Conservation (phyloP, 2,797 vertebrate species). For the Taenioides sp. region DNA sequence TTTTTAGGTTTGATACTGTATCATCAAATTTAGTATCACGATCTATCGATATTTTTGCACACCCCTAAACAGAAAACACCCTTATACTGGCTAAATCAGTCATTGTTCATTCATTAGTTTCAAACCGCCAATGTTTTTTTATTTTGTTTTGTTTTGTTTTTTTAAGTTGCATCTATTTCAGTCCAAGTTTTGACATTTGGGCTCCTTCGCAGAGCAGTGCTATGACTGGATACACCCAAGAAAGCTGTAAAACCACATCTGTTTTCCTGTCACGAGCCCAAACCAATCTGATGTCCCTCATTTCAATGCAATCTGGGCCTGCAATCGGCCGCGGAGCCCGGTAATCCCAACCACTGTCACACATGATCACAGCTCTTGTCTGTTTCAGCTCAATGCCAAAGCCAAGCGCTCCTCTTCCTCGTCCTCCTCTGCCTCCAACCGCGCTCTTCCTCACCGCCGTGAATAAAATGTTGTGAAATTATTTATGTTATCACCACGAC, state of each 20-base stretch:
- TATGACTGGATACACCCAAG: not conserved
- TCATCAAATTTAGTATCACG: too few species aligned
- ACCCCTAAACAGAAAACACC: too few species aligned
- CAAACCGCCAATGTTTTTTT: not conserved
- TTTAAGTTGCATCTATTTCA: not conserved
- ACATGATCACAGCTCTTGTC: constrained; percentile 51
- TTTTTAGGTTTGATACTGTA: too few species aligned
- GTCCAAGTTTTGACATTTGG: not conserved
- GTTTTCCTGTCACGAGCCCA: constrained; percentile 48
- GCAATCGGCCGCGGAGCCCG: constrained; percentile 50
- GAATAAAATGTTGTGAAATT: constrained; percentile 65
- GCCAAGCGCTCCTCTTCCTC: constrained; percentile 8
- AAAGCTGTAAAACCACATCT: constrained; percentile 15
- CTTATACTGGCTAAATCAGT: too few species aligned
- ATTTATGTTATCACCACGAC: constrained; percentile 68
- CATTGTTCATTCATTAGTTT: not conserved
- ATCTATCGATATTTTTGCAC: too few species aligned
- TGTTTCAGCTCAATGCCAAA: constrained; percentile 58
- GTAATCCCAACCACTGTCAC: constrained; percentile 57
- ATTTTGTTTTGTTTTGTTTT: not conserved
- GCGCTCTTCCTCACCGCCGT: constrained; percentile 60
- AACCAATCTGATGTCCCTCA: constrained; percentile 58
- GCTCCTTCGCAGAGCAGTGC: not conserved
- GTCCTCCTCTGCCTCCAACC: constrained; percentile 19
- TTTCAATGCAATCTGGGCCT: constrained; percentile 53